Evolutionary conservation across 2,888 invertebrate species (phyloP).

Genomic region (Netelia melanura): DNA sequence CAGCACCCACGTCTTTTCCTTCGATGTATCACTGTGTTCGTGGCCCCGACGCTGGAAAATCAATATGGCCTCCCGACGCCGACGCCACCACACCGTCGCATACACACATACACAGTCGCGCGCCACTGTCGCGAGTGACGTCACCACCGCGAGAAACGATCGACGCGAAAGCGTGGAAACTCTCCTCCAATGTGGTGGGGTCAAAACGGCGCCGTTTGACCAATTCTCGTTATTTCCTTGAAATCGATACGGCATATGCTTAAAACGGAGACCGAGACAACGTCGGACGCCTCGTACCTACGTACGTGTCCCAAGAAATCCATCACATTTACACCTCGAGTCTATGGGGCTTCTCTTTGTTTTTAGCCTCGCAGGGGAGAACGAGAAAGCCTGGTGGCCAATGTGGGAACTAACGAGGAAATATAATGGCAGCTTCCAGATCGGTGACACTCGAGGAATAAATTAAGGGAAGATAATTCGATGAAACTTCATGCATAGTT

Average conservation of each 20-base stretch:
- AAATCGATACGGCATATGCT: slow-evolving; percentile 49
- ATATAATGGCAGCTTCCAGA: neutral
- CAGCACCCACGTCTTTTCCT: neutral
- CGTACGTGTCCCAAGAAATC: slow-evolving; percentile 17
- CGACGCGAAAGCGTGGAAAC: slow-evolving; percentile 50
- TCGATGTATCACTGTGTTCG: neutral
- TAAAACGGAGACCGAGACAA: too few relatives aligned
- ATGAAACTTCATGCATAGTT: too few relatives aligned
- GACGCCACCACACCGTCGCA: slow-evolving; percentile 63
- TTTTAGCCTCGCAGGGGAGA: too few relatives aligned
- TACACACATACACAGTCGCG: neutral
- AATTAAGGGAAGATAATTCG: neutral
- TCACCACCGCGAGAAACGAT: slow-evolving; percentile 72
- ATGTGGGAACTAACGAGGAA: neutral
- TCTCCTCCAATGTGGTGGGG: slow-evolving; percentile 39
- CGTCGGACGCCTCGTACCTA: neutral
- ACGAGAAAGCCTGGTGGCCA: neutral
- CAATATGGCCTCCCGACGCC: slow-evolving; percentile 76
- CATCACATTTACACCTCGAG: slow-evolving; percentile 1
- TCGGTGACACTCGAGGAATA: neutral
- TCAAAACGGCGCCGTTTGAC: slow-evolving; percentile 55
- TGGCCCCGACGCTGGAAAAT: slow-evolving; percentile 76
- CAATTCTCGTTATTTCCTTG: slow-evolving; percentile 37
- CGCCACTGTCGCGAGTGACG: slow-evolving; percentile 73
- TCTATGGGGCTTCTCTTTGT: too few relatives aligned